These are phyloP conservation scores for Trichoplusia ni DNA, from an alignment of 1,140 invertebrate species.

Conservation along the genomic window DNA sequence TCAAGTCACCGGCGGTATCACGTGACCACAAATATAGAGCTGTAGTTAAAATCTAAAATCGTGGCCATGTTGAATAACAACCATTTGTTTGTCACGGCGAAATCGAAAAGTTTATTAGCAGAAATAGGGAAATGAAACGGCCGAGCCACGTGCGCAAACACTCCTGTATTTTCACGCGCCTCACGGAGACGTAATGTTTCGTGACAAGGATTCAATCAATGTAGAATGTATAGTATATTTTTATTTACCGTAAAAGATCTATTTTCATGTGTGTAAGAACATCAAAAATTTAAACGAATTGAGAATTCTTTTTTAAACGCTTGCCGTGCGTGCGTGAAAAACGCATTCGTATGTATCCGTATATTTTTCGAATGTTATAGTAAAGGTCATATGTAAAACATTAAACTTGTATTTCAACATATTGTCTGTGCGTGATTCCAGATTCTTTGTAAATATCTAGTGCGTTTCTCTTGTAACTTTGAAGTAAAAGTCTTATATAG, in stretches of 20 bases:
- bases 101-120: constrained; percentile 32
- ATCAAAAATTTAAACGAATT: no score
- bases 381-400: no score
- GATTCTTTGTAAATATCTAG: neutral
- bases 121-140: constrained; percentile 21
- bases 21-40: constrained; percentile 13
- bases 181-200: neutral
- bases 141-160: constrained; percentile 22
- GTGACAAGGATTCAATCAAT: neutral
- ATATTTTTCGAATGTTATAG: no score
- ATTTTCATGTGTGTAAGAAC: no score
- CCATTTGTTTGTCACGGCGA: constrained; percentile 36
- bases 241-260: no score
- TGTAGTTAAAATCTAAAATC: constrained; percentile 40
- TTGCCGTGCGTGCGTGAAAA: no score
- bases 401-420: no score
- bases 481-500: constrained; percentile 4
- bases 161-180: neutral
- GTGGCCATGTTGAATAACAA: constrained; percentile 35
- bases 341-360: no score
- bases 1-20: neutral
- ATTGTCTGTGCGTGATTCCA: no score
- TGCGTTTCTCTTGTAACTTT: neutral
- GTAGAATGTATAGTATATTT: no score
- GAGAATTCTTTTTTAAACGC: no score